A percentile compares a stretch with the other conserved stretches of the same genome.
Conservation (phyloP, 2,888 invertebrate species). For the Drosophila melanocephala region DNA sequence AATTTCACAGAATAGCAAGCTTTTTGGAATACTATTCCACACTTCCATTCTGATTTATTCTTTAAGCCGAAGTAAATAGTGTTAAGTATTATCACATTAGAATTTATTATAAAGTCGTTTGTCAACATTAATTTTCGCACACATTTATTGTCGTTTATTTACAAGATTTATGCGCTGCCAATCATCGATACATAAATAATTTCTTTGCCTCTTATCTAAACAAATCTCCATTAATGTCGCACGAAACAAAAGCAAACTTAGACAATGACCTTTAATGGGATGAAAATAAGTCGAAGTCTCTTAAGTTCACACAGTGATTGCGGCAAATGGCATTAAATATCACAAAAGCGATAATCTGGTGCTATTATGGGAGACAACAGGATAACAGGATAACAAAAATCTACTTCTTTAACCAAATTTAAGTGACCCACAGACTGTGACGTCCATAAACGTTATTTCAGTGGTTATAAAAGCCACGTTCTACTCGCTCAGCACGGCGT, state of each 20-base stretch:
- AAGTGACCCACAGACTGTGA: conserved; percentile 36
- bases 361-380: conserved; percentile 55
- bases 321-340: conserved; percentile 28
- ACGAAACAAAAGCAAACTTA: background rate
- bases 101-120: background rate
- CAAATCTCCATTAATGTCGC: conserved; percentile 32
- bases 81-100: background rate
- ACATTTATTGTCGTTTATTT: background rate
- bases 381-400: conserved; percentile 57
- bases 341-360: conserved; percentile 13
- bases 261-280: conserved; percentile 17
- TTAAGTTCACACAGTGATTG: conserved; percentile 10
- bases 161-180: conserved; percentile 1
- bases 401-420: conserved; percentile 51
- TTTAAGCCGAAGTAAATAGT: background rate
- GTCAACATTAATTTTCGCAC: background rate
- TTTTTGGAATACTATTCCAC: background rate
- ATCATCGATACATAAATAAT: background rate
- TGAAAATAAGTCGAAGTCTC: conserved; percentile 10
- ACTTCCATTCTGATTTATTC: background rate
- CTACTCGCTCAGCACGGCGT: conserved; percentile 30
- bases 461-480: conserved; percentile 19
- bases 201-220: conserved; percentile 1
- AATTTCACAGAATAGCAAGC: background rate
- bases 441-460: conserved; percentile 35